Conservation (phyloP, 2,888 invertebrate species). For the Diplazon laetatorius region DNA sequence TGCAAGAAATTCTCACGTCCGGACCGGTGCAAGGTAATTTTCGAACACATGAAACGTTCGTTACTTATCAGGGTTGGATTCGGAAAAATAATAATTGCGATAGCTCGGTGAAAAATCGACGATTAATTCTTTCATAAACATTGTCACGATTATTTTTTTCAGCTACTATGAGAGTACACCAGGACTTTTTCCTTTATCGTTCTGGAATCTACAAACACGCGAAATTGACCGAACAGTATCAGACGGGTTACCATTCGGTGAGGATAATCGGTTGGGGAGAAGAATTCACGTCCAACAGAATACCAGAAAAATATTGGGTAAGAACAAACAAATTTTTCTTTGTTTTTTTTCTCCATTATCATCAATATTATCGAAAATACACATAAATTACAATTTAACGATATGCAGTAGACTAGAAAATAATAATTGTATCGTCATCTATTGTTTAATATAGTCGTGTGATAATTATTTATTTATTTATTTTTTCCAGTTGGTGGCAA, state of each 20-base stretch:
- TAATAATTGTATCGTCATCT: no score
- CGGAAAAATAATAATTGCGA: slow-evolving; percentile 17
- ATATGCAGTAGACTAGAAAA: no score
- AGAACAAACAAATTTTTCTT: slow-evolving; percentile 74
- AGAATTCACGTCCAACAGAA: slow-evolving; percentile 84
- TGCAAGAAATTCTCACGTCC: slow-evolving; percentile 94
- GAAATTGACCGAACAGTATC: slow-evolving; percentile 82
- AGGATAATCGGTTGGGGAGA: slow-evolving; percentile 97
- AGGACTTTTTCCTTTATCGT: slow-evolving; percentile 96
- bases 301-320: slow-evolving; percentile 92
- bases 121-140: slow-evolving; percentile 26
- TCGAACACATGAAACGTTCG: no score
- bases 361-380: slow-evolving; percentile 4
- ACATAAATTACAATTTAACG: no score
- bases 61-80: no score
- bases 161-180: slow-evolving; percentile 95
- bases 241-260: slow-evolving; percentile 93
- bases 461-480: slow-evolving; percentile 6
- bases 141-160: slow-evolving; percentile 66
- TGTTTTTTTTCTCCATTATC: slow-evolving; percentile 6
- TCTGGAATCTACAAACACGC: slow-evolving; percentile 92
- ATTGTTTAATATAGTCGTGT: no score
- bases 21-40: slow-evolving; percentile 94
- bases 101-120: slow-evolving; percentile 35
- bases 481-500: slow-evolving; percentile 90